A percentile compares a stretch with the other conserved stretches of the same genome.
Evolutionary conservation across 1,140 invertebrate genomes (phyloP).

Genomic region (Acromyrmex echinatior): DNA sequence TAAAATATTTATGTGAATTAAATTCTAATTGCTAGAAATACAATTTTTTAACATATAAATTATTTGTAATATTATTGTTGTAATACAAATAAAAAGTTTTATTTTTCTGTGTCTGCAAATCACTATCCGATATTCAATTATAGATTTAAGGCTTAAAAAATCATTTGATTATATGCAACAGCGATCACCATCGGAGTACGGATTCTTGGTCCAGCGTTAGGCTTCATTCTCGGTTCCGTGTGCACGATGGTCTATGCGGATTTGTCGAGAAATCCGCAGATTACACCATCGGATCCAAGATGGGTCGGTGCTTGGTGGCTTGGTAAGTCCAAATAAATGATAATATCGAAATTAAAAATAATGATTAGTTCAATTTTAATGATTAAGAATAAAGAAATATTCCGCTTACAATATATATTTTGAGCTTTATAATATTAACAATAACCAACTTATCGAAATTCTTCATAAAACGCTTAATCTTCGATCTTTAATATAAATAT

Average conservation of each 20-base stretch:
- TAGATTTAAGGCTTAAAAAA: neutral
- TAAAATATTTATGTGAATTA: neutral
- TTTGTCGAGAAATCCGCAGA: slow-evolving; percentile 91
- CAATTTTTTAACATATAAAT: neutral
- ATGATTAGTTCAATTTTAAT: neutral
- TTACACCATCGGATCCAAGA: slow-evolving; percentile 93
- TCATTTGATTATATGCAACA: slow-evolving; percentile 83
- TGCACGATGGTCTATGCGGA: slow-evolving; percentile 96
- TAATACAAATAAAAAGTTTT: neutral
- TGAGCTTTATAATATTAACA: neutral
- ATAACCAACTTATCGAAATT: neutral
- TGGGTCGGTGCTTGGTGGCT: slow-evolving; percentile 98
- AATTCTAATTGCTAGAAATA: neutral
- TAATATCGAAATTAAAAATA: neutral
- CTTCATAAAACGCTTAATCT: slow-evolving; percentile 8
- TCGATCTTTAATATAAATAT: neutral
- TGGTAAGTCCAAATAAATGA: slow-evolving; percentile 87
- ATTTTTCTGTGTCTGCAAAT: neutral
- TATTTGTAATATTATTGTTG: neutral
- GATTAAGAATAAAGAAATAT: neutral
- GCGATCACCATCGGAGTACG: slow-evolving; percentile 97
- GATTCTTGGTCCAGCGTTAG: slow-evolving; percentile 95
- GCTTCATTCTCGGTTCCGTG: slow-evolving; percentile 96
- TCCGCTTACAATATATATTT: neutral
- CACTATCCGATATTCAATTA: neutral